Evolutionary conservation across 2,888 invertebrate genomes (phyloP), one percentile per base, ranked within the genome.

Genomic region (Heliothis peltigera): DNA sequence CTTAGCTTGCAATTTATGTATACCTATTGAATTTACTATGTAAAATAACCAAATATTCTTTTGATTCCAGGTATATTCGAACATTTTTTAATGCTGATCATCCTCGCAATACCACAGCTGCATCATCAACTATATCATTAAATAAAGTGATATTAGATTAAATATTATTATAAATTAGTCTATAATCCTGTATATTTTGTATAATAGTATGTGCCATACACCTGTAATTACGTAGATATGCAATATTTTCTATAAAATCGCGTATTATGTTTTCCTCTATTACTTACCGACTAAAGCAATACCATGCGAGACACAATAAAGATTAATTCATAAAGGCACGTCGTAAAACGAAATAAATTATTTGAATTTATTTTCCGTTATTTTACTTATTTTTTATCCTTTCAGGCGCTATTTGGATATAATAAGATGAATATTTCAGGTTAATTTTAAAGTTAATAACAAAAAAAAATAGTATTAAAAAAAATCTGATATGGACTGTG

Each of bases 141-240:
- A 87, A 89, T 91, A 90, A 93, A 94, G 94, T 95, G 94, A 95
- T 95, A 95, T 91, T 95, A 94, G 94, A 89, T 77, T 93, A 89
- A 90, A 86, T 88, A 87, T 77, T 86, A 75, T 76, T 43, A 69
- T 61, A 75, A 79, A 83, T 84, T 91, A 92, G 89, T 87, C 81
- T 87, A 84, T 89, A 91, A 91, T 91, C 91, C 90, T 95, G 94
- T 94, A 95, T 91, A 95, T 94, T 93, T 94, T 95, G 94, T 95
- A 94, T 88, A 77, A 92, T 94, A 94, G 91, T 87, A 88, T 92
- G 94, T 93, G 94, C 93, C 93, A 90, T 92, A 92, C 91, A 92
- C 90, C 81, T 91, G 91, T 93, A 93, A 91, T 92, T 90, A 89
- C 81, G 92, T 94, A 94, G 94, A 86, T 78, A 85, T 85, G 92